phyloP scores from a whole-genome alignment of 1,140 invertebrate species.

The Magallana angulata region DNA sequence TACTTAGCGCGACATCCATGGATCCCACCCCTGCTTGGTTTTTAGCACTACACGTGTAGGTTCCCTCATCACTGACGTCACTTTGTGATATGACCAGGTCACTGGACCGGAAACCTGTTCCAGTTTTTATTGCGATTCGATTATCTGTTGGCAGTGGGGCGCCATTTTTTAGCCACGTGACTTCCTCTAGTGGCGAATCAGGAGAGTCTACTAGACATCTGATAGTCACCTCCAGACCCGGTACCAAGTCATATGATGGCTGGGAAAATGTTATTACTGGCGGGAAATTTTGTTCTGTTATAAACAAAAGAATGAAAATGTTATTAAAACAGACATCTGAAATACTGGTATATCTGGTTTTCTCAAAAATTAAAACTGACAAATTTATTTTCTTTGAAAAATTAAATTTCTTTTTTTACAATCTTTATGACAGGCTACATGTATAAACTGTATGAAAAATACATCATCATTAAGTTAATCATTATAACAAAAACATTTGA shows the following conservation, averaged over 20 bases:
- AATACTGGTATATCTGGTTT: too few relatives aligned
- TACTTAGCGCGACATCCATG: not conserved
- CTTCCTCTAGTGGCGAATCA: not conserved
- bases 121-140: not conserved
- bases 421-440: too few relatives aligned
- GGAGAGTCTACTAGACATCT: not conserved
- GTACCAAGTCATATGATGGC: not conserved
- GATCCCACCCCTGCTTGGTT: not conserved
- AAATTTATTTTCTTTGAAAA: too few relatives aligned
- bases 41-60: not conserved
- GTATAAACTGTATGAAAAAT: too few relatives aligned
- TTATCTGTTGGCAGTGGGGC: not conserved
- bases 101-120: not conserved
- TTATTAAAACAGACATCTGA: too few relatives aligned
- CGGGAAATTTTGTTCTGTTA: not conserved
- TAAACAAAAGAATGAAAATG: not conserved
- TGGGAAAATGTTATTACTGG: constrained; percentile 7
- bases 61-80: not conserved
- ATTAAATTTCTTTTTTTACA: too few relatives aligned
- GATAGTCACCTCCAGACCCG: not conserved
- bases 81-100: not conserved
- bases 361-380: too few relatives aligned
- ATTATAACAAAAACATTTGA: too few relatives aligned
- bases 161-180: not conserved
- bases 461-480: too few relatives aligned